Evolutionary conservation across 2,113 vertebrate species (phyloP).

Genomic region (Patagioenas fasciata): DNA sequence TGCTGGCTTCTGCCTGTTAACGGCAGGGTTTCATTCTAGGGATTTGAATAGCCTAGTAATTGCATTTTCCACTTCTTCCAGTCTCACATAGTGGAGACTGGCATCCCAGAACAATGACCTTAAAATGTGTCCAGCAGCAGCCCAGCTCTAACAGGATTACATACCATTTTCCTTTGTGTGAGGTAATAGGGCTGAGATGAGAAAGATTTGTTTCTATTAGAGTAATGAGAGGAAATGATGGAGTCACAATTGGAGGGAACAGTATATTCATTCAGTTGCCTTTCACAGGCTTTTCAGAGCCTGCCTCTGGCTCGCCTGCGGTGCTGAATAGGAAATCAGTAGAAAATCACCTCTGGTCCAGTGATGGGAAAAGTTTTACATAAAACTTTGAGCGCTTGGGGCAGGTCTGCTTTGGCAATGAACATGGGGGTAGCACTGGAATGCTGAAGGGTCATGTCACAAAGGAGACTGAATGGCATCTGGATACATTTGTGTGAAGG

Average conservation of each 20-base stretch:
- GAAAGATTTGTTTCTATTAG: constrained; percentile 65
- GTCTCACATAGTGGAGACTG: constrained; percentile 47
- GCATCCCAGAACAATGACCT: constrained; percentile 71
- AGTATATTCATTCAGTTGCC: constrained; percentile 35
- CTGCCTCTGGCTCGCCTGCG: not conserved
- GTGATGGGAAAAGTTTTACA: not conserved
- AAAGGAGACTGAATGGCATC: not conserved
- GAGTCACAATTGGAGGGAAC: constrained; percentile 48
- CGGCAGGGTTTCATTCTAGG: constrained; percentile 59
- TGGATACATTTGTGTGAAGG: not conserved
- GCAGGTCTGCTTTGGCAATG: not conserved
- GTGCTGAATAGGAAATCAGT: constrained; percentile 27
- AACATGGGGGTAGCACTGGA: not conserved
- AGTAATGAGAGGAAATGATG: constrained; percentile 54
- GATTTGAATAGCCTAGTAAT: constrained; percentile 70
- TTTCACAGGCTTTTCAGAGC: not conserved
- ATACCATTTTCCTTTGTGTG: constrained; percentile 66
- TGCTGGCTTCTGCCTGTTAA: constrained; percentile 47
- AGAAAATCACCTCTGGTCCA: constrained; percentile 15
- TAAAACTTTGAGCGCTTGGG: not conserved
- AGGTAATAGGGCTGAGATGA: constrained; percentile 55
- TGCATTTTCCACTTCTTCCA: constrained; percentile 63
- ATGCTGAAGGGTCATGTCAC: not conserved
- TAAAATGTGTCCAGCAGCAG: constrained; percentile 65
- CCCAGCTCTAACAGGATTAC: constrained; percentile 41